A percentile compares a stretch with the other conserved stretches of the same genome.
These are phyloP conservation scores for Xestoiulus laeticollis DNA, from an alignment of 2,888 invertebrate species.

Conservation along the genomic window DNA sequence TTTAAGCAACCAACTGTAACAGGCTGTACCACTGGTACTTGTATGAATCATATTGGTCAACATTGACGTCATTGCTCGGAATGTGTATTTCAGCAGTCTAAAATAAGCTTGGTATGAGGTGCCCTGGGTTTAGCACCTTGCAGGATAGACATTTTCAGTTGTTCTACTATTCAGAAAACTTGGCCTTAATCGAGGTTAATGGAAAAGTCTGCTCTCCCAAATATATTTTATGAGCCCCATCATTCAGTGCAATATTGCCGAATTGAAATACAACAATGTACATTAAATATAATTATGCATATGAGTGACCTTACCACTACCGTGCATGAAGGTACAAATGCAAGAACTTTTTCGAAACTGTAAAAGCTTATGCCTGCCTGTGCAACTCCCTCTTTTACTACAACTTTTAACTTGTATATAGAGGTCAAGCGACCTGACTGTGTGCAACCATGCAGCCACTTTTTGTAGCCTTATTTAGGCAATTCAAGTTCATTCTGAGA, in stretches of 20 bases:
- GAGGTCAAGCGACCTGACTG: slow-evolving; percentile 35
- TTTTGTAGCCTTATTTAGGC: slow-evolving; percentile 40
- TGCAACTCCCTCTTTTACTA: not conserved
- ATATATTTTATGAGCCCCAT: too few relatives aligned
- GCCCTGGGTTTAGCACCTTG: too few relatives aligned
- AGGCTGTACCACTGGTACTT: not conserved
- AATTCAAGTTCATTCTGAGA: slow-evolving; percentile 27
- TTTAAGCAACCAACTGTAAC: not conserved
- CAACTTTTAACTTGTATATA: not conserved
- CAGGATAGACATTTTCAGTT: not conserved
- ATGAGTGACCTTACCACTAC: too few relatives aligned
- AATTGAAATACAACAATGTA: too few relatives aligned
- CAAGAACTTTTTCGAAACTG: not conserved
- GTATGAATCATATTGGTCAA: not conserved
- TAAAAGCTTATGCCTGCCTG: not conserved
- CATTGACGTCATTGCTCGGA: not conserved
- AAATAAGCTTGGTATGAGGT: too few relatives aligned
- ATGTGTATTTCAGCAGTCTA: too few relatives aligned
- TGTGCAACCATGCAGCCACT: not conserved
- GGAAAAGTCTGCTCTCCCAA: not conserved
- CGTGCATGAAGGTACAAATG: too few relatives aligned
- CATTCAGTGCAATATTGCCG: too few relatives aligned
- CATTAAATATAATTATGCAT: too few relatives aligned
- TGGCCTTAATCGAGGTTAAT: not conserved
- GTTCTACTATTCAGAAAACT: not conserved